Conservation (phyloP, 2,113 vertebrate genomes). For the Halcyon malimbica region DNA sequence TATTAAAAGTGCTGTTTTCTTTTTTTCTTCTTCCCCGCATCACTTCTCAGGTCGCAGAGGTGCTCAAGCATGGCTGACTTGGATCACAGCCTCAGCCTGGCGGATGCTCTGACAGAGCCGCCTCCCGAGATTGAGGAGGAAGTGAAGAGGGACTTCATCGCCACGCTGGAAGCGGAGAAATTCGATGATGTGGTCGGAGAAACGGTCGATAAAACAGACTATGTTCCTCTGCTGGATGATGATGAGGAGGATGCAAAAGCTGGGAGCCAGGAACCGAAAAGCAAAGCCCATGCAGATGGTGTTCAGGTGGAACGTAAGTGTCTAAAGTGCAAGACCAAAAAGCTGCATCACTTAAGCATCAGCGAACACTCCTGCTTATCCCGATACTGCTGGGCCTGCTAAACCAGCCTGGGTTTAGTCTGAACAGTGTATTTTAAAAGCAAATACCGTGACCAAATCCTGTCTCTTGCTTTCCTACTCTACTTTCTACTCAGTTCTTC, state of each 20-base stretch:
- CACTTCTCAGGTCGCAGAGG: conserved; percentile 6
- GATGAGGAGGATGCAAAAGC: conserved; percentile 52
- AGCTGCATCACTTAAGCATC: fast-evolving
- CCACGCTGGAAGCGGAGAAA: conserved; percentile 86
- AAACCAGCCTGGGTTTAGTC: neutral
- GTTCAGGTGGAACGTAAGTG: conserved; percentile 69
- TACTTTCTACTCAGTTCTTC: neutral
- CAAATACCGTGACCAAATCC: fast-evolving
- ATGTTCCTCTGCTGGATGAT: conserved; percentile 88
- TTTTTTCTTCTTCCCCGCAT: neutral
- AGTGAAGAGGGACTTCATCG: conserved; percentile 91
- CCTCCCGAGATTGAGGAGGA: conserved; percentile 78
- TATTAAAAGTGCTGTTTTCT: neutral
- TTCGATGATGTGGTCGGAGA: conserved; percentile 92
- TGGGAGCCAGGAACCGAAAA: conserved; percentile 66
- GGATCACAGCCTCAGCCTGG: conserved; percentile 82
- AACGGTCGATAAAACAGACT: conserved; percentile 90
- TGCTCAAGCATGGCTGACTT: conserved; percentile 78
- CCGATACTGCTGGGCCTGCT: neutral
- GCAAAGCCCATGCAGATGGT: conserved; percentile 54
- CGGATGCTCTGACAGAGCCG: conserved; percentile 88
- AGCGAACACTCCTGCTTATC: fast-evolving
- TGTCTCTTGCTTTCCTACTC: neutral
- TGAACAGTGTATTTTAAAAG: fast-evolving
- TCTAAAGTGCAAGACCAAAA: neutral